Conservation (phyloP, 2,113 vertebrate species). For the Dissostichus mawsoni region DNA sequence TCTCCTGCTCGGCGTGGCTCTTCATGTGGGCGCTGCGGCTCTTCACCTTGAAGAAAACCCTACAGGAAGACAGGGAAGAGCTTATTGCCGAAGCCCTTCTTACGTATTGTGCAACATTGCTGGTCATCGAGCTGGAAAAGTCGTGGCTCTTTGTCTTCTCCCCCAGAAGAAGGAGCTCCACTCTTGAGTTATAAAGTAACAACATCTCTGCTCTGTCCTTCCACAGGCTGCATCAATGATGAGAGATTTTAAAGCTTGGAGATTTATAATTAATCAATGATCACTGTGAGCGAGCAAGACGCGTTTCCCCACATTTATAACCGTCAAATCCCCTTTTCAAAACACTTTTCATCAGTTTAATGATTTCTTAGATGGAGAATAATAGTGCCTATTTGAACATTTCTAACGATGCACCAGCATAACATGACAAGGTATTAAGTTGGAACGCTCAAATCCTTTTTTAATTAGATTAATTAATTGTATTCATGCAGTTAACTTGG, state of each 20-base stretch:
- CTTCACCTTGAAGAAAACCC: constrained; percentile 98
- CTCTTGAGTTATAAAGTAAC: neutral
- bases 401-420: neutral
- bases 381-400: neutral
- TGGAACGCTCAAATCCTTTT: neutral
- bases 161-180: neutral
- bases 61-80: constrained; percentile 42
- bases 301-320: neutral
- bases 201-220: neutral
- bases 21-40: constrained; percentile 99
- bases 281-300: neutral
- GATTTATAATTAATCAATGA: neutral
- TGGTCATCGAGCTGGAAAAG: no score
- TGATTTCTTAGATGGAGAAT: neutral
- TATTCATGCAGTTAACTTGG: neutral
- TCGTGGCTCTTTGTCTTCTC: neutral
- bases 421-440: neutral
- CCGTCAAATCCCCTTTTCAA: neutral
- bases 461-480: neutral
- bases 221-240: neutral
- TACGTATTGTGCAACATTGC: no score
- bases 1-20: constrained; percentile 97
- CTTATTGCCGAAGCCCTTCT: neutral
- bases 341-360: neutral
- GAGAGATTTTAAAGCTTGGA: neutral